Base-by-base conservation (phyloP, 2,797 vertebrate species). In the Thamnophis elegans region DNA sequence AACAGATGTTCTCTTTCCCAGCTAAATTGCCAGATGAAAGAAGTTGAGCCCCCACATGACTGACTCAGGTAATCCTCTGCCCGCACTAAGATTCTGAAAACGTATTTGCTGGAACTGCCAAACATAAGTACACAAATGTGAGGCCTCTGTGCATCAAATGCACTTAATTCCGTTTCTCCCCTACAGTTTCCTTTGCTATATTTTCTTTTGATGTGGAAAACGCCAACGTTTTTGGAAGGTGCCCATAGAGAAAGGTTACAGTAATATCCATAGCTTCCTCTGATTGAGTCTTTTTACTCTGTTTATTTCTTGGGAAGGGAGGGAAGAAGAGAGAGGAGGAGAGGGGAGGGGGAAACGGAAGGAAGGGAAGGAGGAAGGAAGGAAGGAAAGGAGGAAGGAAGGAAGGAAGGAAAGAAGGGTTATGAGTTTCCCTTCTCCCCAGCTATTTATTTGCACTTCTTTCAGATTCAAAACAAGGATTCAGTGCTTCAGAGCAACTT, bases 401-500 rank as follows among this genome's bases (percentile, higher is more conserved):
- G 22, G 8, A 10, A 10, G 58, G 22, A 5, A 26, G 36, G 28
- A 47, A 20, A 12, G 36, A 36, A 55, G 0, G 14, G 53, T 16
- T 42, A 26, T 58, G 87, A 36, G 59, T 68, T 62, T 87, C 3
- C 56, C 47, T 88, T 42, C 12, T 54, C 22, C 26, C 14, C 5
- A 91, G 55, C 68, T 42, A 59, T 58, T 94, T 53, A 58, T 54
- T n/a, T 92, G 65, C 68, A 88, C 28, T 85, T 78, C 89, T 92
- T 85, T 85, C 54, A 68, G 47, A 42, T 59, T 88, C 59, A 11
- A 68, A 85, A 58, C 36, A 89, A 91, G 22, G 53, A 53, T 73
- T 56, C 58, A 88, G 53, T 68, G 58, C 89, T 88, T 89, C 53
- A 85, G 89, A 89, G 86, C 58, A 88, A 54, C 32, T 88, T 85